Base-by-base conservation (phyloP, 2,113 vertebrate species). In the Megaleporinus macrocephalus region DNA sequence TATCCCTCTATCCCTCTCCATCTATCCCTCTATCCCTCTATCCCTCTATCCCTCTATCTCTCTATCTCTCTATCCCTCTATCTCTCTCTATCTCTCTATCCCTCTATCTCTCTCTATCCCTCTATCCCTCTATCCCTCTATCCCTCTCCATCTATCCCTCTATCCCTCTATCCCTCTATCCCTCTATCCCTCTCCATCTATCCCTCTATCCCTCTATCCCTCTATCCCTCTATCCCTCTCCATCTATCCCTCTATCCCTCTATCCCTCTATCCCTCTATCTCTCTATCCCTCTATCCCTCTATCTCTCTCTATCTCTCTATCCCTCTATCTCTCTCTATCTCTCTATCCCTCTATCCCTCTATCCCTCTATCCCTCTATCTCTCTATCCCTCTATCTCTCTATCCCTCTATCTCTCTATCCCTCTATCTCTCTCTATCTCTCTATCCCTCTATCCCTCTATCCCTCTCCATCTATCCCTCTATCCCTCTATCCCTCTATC, bases 171-270 rank as follows among this genome's bases (percentile, higher is more conserved):
- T 80, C 3, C 26, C 98, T 1, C 16, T 61, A 5, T 20, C n/a
- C 11, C 24, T n/a, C 27, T 76, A 20, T 61, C n/a, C n/a, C 62
- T 49, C 41, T 78, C 14, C 20, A 11, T 44, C n/a, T 61, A 0
- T 33, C 66, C n/a, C 66, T 69, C 30, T 68, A 11, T 55, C 27
- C 24, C 78, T 51, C 14, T 65, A 24, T 30, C 51, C 73, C 36
- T 86, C 27, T 84, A 41, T 80, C 3, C n/a, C n/a, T n/a, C n/a
- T n/a, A n/a, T n/a, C n/a, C n/a, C n/a, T n/a, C n/a, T n/a, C n/a
- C n/a, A n/a, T n/a, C n/a, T n/a, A n/a, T n/a, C 26, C 16, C 98
- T 1, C 16, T 61, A 5, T 20, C n/a, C 11, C 24, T n/a, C 27
- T 76, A 20, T 61, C 62, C 29, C 41, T 78, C 14, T 29, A 11